phyloP scores from a whole-genome alignment of 2,797 vertebrate genomes.

The Heliangelus exortis region DNA sequence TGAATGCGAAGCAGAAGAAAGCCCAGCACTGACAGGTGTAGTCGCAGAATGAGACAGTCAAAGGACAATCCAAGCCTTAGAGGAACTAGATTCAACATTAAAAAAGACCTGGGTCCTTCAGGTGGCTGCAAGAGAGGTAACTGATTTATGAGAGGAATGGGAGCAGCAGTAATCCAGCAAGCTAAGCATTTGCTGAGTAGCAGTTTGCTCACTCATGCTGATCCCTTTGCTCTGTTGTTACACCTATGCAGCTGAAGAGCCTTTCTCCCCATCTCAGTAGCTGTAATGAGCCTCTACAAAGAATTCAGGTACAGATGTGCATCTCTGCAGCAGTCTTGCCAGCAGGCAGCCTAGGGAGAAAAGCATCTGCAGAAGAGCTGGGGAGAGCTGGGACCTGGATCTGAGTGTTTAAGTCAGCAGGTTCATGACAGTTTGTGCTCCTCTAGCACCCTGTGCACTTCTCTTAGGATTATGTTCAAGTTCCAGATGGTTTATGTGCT shows the following conservation, averaged over 20 bases:
- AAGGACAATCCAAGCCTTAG: neutral
- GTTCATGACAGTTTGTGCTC: neutral
- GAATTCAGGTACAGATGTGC: neutral
- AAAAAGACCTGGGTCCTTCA: neutral
- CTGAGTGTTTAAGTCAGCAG: neutral
- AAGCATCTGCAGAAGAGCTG: neutral
- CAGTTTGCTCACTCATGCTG: rapidly evolving
- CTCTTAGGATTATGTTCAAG: neutral
- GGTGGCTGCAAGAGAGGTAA: neutral
- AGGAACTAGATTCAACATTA: neutral
- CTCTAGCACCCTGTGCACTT: neutral
- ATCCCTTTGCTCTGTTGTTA: neutral
- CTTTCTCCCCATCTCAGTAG: neutral
- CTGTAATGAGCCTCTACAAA: neutral
- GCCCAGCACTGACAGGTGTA: neutral
- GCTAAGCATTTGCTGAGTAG: neutral
- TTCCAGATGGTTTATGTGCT: neutral
- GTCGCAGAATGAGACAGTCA: neutral
- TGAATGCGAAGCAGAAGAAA: neutral
- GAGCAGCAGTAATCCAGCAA: neutral
- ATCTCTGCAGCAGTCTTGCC: neutral
- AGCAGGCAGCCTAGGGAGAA: neutral
- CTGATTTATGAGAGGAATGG: neutral
- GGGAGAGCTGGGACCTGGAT: neutral
- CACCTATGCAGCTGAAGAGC: neutral